Base-by-base conservation (phyloP, 2,113 vertebrate genomes). In the Potamarius usumacintae region DNA sequence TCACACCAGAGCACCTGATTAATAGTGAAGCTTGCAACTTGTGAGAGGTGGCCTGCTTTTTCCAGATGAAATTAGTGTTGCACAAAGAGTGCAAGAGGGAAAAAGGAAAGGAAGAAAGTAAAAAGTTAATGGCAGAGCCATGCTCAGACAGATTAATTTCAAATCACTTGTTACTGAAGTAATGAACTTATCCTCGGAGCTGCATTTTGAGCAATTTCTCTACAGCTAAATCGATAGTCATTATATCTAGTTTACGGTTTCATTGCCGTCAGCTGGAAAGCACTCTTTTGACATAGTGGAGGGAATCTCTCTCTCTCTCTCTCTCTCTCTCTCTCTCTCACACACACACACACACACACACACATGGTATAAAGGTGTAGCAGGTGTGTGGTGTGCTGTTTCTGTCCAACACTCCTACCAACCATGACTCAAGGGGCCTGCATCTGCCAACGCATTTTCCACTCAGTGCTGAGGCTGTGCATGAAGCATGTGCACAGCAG, bases 241-340 rank as follows among this genome's bases (percentile, higher is more conserved):
- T 94, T 94, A 94, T 95, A 94, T 95, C 93, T 93, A 94, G 92
- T 96, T 94, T 94, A 94, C 93, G 86, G 92, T 94, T 95, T 94
- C 93, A 95, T 94, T 94, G 91, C 90, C 90, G 89, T 95, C 92
- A 94, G 92, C 92, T 94, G 93, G 92, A 93, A 93, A 90, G 88
- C 92, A 91, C 92, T 89, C 90, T 93, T 94, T 92, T 92, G 92
- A 94, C 93, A 92, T 86, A 30, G 83, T 84, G 72, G 17, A 63
- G 77, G 52, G 60, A 90, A 86, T 71, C 89, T 30, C 30, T 30
- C 30, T 30, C n/a, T n/a, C n/a, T n/a, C n/a, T n/a, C n/a, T n/a
- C n/a, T n/a, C n/a, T n/a, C n/a, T n/a, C n/a, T n/a, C n/a, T n/a
- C n/a, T n/a, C n/a, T n/a, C n/a, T n/a, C n/a, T n/a, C 65, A 34